A percentile compares a stretch with the other conserved stretches of the same genome.
Evolutionary conservation across 2,797 vertebrate genomes (phyloP).

Genomic region (Phyllotis vaccarum): DNA sequence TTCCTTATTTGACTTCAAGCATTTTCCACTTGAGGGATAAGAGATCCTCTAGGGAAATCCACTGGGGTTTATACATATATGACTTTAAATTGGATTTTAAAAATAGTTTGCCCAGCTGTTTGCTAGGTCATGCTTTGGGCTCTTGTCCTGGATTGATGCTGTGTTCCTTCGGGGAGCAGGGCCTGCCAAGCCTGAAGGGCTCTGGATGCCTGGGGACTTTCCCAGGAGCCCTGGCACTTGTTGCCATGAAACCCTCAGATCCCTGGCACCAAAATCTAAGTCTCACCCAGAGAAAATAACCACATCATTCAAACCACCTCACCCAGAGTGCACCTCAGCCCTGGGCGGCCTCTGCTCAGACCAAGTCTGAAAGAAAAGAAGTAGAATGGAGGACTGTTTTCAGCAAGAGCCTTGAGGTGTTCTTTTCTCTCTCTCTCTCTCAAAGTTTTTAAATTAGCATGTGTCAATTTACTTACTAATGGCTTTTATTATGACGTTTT

Average conservation of each 20-base stretch:
- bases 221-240: constrained; percentile 76
- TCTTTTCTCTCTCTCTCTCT: too few species aligned
- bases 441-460: background rate
- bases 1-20: constrained; percentile 80
- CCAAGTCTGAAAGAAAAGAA: background rate
- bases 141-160: constrained; percentile 56
- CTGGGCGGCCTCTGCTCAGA: constrained; percentile 9
- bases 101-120: constrained; percentile 80
- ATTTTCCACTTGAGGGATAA: constrained; percentile 71
- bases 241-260: constrained; percentile 67
- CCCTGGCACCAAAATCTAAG: constrained; percentile 20
- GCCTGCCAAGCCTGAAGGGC: constrained; percentile 43
- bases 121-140: constrained; percentile 44
- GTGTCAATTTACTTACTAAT: background rate
- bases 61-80: constrained; percentile 49
- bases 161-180: constrained; percentile 43
- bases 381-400: background rate
- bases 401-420: background rate
- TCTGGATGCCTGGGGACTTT: constrained; percentile 70
- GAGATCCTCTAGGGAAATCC: constrained; percentile 69
- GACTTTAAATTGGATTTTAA: constrained; percentile 78
- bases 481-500: background rate
- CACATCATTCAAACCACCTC: background rate
- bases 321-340: background rate
- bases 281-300: constrained; percentile 38